Base-by-base conservation (phyloP, 2,113 vertebrate species). In the Chiloscyllium plagiosum region DNA sequence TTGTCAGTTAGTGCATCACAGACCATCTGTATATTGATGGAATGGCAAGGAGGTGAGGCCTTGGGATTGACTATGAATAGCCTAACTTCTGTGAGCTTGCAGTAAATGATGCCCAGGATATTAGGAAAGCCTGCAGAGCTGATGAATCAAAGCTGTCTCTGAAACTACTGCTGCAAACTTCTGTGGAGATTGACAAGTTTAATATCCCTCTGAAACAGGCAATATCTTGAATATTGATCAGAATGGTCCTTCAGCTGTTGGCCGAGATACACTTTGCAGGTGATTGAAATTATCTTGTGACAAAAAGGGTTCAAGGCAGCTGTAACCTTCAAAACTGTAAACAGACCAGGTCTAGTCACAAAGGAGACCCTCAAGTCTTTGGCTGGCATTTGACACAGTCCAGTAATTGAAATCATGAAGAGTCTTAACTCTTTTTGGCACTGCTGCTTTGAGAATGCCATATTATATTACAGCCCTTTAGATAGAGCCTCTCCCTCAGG, bases 201-300 rank as follows among this genome's bases (percentile, higher is more conserved):
- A 26, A 72, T 29, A 72, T 26, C 52, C 56, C 52, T 33, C n/a
- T 50, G 92, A 26, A 72, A 15, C 72, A 61, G 56, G 56, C 56
- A 4, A 72, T 95, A 47, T 33, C n/a, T 52, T 72, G 13, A 76
- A 95, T 52, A 70, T 70, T 5, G 65, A 70, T 94, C 1, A 72
- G 47, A 33, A 72, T 76, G 42, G 15, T 26, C 69, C 26, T 93
- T 68, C 26, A 37, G 69, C 22, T 95, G 26, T 4, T 50, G 42
- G 22, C 47, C 69, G 6, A 95, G 24, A 50, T 76, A 52, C 33
- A 12, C 66, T 52, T 47, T 52, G 94, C 94, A 15, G 69, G 24
- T 95, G 42, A 95, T 52, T 95, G 24, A 94, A 94, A 94, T 69
- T 37, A 94, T 69, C 66, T 52, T 29, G 47, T 72, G 69, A 72